phyloP scores from a whole-genome alignment of 2,113 vertebrate species.

The Motacilla tschutschensis region DNA sequence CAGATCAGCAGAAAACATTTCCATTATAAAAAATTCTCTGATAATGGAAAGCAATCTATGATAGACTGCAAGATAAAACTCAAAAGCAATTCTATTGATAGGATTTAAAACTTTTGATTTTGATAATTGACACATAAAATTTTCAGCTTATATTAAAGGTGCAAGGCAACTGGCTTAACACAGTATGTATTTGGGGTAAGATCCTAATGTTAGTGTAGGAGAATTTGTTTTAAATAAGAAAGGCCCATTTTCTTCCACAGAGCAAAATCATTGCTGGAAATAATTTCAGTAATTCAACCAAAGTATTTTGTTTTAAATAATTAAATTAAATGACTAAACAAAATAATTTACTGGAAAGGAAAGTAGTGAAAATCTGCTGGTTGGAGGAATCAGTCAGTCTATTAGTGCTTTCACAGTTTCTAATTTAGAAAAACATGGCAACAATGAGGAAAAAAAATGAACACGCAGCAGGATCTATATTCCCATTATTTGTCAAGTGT shows the following conservation, averaged over 20 bases:
- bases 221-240: constrained; percentile 34
- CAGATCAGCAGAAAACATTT: not conserved
- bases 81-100: constrained; percentile 10
- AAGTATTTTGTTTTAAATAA: not conserved
- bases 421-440: not conserved
- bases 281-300: constrained; percentile 2
- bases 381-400: not conserved
- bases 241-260: constrained; percentile 22
- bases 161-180: not conserved
- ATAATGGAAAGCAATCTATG: constrained; percentile 37
- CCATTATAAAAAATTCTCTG: not conserved
- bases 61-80: constrained; percentile 44
- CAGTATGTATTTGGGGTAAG: constrained; percentile 22
- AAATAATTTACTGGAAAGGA: constrained; percentile 10
- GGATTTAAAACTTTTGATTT: constrained; percentile 14
- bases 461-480: not conserved
- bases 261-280: constrained; percentile 24
- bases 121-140: constrained; percentile 29
- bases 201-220: not conserved
- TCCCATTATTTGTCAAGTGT: not conserved
- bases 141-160: not conserved
- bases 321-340: constrained; percentile 4
- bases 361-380: not conserved
- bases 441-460: not conserved
- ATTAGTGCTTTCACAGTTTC: not conserved